Conservation (phyloP, 2,888 invertebrate genomes). For the Monoplex corrugatus region DNA sequence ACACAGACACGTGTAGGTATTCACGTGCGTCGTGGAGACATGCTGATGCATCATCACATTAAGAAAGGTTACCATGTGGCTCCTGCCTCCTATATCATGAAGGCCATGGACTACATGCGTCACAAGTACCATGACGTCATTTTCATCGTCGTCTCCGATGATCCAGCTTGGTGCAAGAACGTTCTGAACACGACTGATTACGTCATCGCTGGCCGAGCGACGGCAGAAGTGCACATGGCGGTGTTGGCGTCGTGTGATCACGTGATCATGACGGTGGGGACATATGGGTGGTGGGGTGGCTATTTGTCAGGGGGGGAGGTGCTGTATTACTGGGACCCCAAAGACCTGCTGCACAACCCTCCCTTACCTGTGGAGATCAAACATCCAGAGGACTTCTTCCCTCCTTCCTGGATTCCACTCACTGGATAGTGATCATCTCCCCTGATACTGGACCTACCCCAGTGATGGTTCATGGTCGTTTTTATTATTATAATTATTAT, state of each 20-base stretch:
- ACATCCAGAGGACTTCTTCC: constrained; percentile 40
- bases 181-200: constrained; percentile 9
- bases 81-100: constrained; percentile 37
- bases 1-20: constrained; percentile 21
- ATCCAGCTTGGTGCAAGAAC: constrained; percentile 31
- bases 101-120: constrained; percentile 50
- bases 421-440: not conserved
- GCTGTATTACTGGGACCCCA: constrained; percentile 42
- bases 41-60: not conserved
- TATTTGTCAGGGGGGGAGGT: constrained; percentile 47
- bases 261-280: constrained; percentile 50
- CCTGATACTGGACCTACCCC: no score
- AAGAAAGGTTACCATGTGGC: constrained; percentile 35
- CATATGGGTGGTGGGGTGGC: constrained; percentile 50
- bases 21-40: constrained; percentile 44
- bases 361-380: constrained; percentile 16
- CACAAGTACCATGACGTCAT: constrained; percentile 31
- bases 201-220: not conserved
- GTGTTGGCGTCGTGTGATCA: constrained; percentile 44
- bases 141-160: constrained; percentile 42
- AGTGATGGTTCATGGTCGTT: no score
- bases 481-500: no score
- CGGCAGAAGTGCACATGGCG: constrained; percentile 22
- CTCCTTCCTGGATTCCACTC: constrained; percentile 31
- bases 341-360: not conserved